Base-by-base conservation (phyloP, 2,797 vertebrate species). In the Sphaeramia orbicularis region DNA sequence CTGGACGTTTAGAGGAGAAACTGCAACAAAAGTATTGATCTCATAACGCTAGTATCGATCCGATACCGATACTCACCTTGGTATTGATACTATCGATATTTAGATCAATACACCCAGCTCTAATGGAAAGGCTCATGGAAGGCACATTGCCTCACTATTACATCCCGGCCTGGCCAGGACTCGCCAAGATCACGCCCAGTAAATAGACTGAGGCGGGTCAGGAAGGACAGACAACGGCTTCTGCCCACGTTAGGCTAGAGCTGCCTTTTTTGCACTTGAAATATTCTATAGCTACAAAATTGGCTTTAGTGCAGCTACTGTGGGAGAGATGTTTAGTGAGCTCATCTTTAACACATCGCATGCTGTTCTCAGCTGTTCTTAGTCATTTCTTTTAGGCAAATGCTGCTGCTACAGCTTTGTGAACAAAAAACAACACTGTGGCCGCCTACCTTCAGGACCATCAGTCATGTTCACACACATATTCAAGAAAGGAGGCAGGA, bases 121-220 rank as follows among this genome's bases (percentile, higher is more conserved):
- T n/a, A n/a, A 99, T 99, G 97, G 97, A 99, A 71, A 93, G 95
- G 58, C 95, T 99, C 15, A 90, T 99, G 79, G 98, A 99, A 71
- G 97, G 98, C 15, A 98, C 97, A 32, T 78, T 99, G 80, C 96
- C 97, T 38, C 95, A 97, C 58, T 97, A 96, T 88, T 98, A 99
- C 45, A 94, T 99, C 78, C 96, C 96, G 0, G 93, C 95, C 0
- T 99, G 97, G 98, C 97, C 97, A 0, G 91, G 95, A 1, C 93
- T 99, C 51, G 96, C 99, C 92, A 95, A 92, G 72, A 95, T 94
- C 78, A 92, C 91, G 0, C 61, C 90, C 42, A 83, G 61, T 73
- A 95, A 95, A 86, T 94, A 94, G 77, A 49, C 7, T 0, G 4
- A 21, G 36, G 19, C 14, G 4, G 24, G 43, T 21, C 15, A 11